These are phyloP conservation scores for Noctilio leporinus DNA, from an alignment of 2,113 vertebrate genomes.

Conservation along the genomic window DNA sequence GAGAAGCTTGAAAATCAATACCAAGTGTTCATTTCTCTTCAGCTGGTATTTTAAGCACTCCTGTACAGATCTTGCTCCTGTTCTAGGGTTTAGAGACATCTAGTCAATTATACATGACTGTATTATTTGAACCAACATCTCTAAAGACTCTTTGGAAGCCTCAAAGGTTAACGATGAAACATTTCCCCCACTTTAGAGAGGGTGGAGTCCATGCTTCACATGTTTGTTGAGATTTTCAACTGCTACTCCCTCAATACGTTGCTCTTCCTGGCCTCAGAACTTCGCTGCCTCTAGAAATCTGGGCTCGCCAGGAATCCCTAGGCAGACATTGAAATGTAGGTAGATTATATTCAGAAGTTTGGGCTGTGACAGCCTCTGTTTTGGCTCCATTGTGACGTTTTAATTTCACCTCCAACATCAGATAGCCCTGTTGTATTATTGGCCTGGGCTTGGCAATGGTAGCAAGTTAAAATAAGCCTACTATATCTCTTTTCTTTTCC, in stretches of 20 bases:
- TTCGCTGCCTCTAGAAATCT: not conserved
- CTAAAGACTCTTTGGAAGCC: not conserved
- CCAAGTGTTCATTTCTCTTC: not conserved
- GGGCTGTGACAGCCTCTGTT: slow-evolving; percentile 8
- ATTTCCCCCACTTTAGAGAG: not conserved
- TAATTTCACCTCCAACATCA: slow-evolving; percentile 39
- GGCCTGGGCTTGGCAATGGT: slow-evolving; percentile 30
- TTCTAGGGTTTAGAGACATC: not conserved
- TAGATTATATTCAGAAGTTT: not conserved
- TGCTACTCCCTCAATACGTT: not conserved
- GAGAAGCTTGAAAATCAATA: not conserved
- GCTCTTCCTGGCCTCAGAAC: not conserved
- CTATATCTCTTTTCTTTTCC: too few relatives aligned
- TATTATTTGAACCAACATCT: not conserved
- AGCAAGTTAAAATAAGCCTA: slow-evolving; percentile 60
- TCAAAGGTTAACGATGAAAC: not conserved
- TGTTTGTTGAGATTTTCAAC: not conserved
- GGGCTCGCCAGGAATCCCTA: not conserved
- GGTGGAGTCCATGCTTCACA: not conserved
- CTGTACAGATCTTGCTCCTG: not conserved
- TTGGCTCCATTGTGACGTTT: not conserved
- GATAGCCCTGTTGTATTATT: slow-evolving; percentile 9
- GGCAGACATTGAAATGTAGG: not conserved
- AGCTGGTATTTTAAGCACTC: not conserved
- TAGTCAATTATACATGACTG: not conserved